Percentiles rank a stretch among this genome's conserved stretches.
phyloP scores from a whole-genome alignment of 1,140 invertebrate species.

The Potamilus streckersoni region DNA sequence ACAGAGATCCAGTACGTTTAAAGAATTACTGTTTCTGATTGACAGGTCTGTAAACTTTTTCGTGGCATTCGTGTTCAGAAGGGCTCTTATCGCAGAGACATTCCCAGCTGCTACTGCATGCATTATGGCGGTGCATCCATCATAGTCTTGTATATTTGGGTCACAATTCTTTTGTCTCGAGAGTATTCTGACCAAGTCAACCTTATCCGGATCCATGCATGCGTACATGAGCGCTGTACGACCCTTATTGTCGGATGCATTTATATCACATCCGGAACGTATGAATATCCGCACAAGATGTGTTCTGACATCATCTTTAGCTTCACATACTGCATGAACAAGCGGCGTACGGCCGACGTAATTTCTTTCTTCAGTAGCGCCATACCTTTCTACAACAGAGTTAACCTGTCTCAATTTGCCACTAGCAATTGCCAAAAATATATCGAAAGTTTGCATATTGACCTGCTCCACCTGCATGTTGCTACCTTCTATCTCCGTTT shows the following conservation, averaged over 20 bases:
- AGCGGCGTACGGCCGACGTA: conserved; percentile 28
- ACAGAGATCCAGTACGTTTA: conserved; percentile 23
- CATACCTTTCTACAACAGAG: conserved; percentile 5
- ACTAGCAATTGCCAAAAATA: conserved; percentile 1
- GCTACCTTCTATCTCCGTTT: too few relatives aligned
- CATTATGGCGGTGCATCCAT: conserved; percentile 24
- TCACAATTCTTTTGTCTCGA: conserved; percentile 21
- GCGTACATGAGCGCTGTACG: conserved; percentile 93
- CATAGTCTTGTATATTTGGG: conserved; percentile 10
- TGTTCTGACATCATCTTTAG: conserved; percentile 30
- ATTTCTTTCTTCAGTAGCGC: conserved; percentile 3
- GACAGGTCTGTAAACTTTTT: conserved; percentile 16
- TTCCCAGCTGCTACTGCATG: conserved; percentile 25
- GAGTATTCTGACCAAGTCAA: conserved; percentile 22
- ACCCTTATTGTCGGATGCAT: conserved; percentile 90
- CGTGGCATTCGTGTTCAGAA: conserved; percentile 12
- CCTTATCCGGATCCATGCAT: conserved; percentile 64
- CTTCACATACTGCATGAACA: conserved; percentile 29
- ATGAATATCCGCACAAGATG: conserved; percentile 38
- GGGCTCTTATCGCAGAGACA: conserved; percentile 13
- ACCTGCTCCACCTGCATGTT: too few relatives aligned
- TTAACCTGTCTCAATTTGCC: conserved; percentile 3
- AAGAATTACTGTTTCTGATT: conserved; percentile 12
- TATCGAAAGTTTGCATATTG: neutral
- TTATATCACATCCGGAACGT: conserved; percentile 81